Evolutionary conservation across 2,113 vertebrate genomes (phyloP).

Genomic region (Pelvicachromis taeniatus): DNA sequence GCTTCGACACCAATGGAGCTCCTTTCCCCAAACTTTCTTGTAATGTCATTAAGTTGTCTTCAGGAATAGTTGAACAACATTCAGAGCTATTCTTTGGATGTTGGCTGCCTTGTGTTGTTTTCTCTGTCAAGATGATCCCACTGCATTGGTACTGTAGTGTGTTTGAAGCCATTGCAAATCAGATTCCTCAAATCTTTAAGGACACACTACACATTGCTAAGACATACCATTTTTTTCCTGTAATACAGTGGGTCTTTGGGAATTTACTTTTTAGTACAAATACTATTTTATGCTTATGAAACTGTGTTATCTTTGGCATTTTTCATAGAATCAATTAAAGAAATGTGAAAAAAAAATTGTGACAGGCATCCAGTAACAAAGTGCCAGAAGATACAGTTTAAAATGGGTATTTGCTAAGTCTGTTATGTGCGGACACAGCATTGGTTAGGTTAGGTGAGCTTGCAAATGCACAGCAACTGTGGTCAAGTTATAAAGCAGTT

Average conservation of each 20-base stretch:
- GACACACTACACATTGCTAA: neutral
- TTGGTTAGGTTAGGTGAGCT: neutral
- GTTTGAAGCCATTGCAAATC: neutral
- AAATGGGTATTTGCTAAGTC: neutral
- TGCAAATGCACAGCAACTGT: neutral
- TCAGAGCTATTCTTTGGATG: neutral
- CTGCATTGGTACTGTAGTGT: neutral
- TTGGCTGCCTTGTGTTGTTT: neutral
- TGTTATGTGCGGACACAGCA: neutral
- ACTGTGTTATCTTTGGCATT: no score
- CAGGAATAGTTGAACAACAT: neutral
- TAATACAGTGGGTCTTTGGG: neutral
- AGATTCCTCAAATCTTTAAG: neutral
- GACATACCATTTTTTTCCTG: neutral
- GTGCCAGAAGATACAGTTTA: neutral
- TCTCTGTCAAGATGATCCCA: neutral
- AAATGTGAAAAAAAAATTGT: neutral
- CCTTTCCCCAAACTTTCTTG: neutral
- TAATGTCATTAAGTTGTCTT: neutral
- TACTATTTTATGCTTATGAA: neutral
- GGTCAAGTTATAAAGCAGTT: neutral
- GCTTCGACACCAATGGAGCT: neutral
- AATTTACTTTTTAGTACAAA: neutral
- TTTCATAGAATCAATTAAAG: no score
- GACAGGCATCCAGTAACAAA: no score